phyloP scores from a whole-genome alignment of 2,888 invertebrate genomes.

The Adela reaumurella region DNA sequence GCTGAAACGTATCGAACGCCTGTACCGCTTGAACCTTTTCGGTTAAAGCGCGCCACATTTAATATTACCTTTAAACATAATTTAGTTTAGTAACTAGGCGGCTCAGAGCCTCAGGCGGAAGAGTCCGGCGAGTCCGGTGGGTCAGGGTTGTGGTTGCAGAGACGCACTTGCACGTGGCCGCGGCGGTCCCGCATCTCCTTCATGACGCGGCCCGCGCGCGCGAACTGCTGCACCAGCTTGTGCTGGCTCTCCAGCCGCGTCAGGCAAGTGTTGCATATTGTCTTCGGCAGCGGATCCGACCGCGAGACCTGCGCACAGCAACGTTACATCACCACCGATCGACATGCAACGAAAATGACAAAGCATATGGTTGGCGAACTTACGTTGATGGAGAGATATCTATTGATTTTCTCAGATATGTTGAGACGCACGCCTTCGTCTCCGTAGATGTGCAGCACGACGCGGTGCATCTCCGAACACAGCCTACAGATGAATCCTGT shows the following conservation, averaged over 20 bases:
- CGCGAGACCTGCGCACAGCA: conserved; percentile 51
- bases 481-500: conserved; percentile 82
- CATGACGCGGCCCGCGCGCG: conserved; percentile 38
- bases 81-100: background rate
- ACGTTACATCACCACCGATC: background rate
- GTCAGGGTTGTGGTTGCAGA: background rate
- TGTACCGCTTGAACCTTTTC: no score
- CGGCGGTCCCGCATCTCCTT: conserved; percentile 29
- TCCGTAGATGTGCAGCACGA: conserved; percentile 80
- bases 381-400: conserved; percentile 77
- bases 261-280: conserved; percentile 60
- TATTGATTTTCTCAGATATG: conserved; percentile 76
- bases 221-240: conserved; percentile 42
- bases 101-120: background rate
- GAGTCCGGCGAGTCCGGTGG: background rate
- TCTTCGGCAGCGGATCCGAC: conserved; percentile 67
- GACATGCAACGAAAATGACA: background rate
- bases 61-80: no score
- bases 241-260: conserved; percentile 59
- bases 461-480: conserved; percentile 82
- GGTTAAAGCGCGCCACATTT: no score
- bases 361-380: conserved; percentile 22
- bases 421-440: conserved; percentile 72
- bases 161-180: conserved; percentile 4
- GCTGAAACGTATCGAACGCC: no score